A percentile compares a stretch with the other conserved stretches of the same genome.
Evolutionary conservation across 2,797 vertebrate species (phyloP).

Genomic region (Myoxocephalus aenaeus): DNA sequence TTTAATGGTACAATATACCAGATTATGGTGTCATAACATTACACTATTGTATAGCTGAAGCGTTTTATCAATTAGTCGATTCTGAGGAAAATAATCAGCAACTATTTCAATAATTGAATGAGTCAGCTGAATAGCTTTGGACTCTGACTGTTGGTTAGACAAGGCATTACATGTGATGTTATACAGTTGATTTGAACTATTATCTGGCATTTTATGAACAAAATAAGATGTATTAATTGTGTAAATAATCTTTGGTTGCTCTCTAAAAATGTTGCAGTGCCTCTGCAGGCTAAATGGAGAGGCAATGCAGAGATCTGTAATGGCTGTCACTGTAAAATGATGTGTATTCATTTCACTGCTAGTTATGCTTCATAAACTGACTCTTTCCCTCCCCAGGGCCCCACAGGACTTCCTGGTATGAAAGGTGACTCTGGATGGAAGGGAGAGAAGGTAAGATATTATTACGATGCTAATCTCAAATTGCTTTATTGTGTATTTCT

Average conservation of each 20-base stretch:
- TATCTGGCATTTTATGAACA: not conserved
- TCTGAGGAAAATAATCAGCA: not conserved
- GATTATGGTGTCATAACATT: conserved; percentile 6
- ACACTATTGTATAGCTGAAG: not conserved
- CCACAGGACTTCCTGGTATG: conserved; percentile 95
- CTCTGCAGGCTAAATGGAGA: conserved; percentile 7
- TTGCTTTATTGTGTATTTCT: conserved; percentile 69
- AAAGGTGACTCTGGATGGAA: conserved; percentile 96
- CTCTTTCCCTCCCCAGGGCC: conserved; percentile 86
- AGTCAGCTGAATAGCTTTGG: not conserved
- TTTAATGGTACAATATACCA: not conserved
- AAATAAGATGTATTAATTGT: not conserved
- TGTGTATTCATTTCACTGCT: conserved; percentile 40
- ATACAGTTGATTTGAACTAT: not conserved
- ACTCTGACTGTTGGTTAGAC: not conserved
- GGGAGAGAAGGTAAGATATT: conserved; percentile 91
- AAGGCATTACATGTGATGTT: not conserved
- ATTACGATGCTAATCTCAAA: conserved; percentile 75
- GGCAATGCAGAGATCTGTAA: conserved; percentile 13
- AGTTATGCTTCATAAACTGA: conserved; percentile 38
- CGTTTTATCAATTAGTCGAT: not conserved
- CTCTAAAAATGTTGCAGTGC: not conserved
- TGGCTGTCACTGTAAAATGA: conserved; percentile 30
- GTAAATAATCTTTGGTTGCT: not conserved
- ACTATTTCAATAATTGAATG: not conserved